Evolutionary conservation across 1,140 invertebrate genomes (phyloP), one percentile per base, ranked within the genome.

Genomic region (Octopus bimaculoides): DNA sequence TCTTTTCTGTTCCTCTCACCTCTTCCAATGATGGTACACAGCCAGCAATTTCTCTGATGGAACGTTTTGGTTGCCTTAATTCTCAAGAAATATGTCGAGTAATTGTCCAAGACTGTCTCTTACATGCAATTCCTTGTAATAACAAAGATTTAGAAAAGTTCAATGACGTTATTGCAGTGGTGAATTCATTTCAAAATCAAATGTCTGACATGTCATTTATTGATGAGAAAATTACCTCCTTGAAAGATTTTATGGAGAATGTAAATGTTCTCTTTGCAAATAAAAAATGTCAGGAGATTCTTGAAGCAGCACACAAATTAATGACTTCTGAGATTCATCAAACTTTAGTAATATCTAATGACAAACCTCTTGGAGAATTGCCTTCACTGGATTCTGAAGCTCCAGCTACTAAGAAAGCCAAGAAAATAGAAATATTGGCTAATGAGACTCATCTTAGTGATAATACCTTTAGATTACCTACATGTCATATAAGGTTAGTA

Each of bases 291-390:
- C 92, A 94, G 84, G 92, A 94, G 79, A 93, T 95, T 74, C 85
- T 95, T 52, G 92, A 93, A 54, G 92, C 91, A 82, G 95, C 95
- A 0, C 90, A 93, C 71, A 91, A 90, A 81, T 93, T 97, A 52
- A 95, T 96, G 92, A 93, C 93, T 79, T 94, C 94, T 85, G 95
- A 97, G 89, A 90, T 97, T 54, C 94, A 96, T 87, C 93, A 94
- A 80, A 94, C 94, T 77, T 92, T 94, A 78, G 92, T 92, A 82
- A 89, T 93, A 54, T 88, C 89, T 52, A 84, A 89, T 69, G 84
- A 85, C 26, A 81, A 83, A 76, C 85, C 86, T 54, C 55, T 86
- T 17, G 85, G 85, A 54, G 84, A 86, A 41, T 80, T 84, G 74
- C 82, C 84, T 61, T 81, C 83, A 12, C 78, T 85, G 55, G 75